phyloP scores from a whole-genome alignment of 1,140 invertebrate genomes.

The Contarinia nasturtii region DNA sequence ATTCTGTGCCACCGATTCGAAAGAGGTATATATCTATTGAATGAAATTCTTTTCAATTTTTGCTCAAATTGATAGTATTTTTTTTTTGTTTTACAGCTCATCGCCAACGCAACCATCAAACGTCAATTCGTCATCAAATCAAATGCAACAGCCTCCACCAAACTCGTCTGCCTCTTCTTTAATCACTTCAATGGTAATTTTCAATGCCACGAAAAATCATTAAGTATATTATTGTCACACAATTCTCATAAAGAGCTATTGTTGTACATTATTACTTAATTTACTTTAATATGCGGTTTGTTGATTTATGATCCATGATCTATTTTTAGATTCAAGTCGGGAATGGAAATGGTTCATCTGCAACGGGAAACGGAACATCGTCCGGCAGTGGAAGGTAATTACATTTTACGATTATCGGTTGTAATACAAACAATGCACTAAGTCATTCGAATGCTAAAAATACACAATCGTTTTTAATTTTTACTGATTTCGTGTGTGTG shows the following conservation, averaged over 20 bases:
- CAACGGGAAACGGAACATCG: background rate
- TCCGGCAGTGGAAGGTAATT: background rate
- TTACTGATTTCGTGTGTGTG: too few species aligned
- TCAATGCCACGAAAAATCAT: too few species aligned
- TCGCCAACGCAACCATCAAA: constrained; percentile 1
- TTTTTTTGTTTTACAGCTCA: background rate
- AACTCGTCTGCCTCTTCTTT: background rate
- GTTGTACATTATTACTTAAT: too few species aligned
- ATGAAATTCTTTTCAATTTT: background rate
- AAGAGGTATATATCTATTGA: constrained; percentile 10
- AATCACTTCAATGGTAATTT: background rate
- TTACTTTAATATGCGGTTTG: too few species aligned
- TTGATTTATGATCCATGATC: too few species aligned
- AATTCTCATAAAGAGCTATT: too few species aligned
- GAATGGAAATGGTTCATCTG: background rate
- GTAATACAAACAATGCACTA: background rate
- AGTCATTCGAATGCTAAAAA: too few species aligned
- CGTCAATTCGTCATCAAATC: constrained; percentile 1
- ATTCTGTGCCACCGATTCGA: constrained; percentile 2
- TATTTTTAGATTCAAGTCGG: background rate
- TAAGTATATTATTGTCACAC: too few species aligned
- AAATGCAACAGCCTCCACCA: constrained; percentile 3
- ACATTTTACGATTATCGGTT: background rate
- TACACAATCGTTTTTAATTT: too few species aligned
- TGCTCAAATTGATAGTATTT: background rate